Evolutionary conservation across 1,140 invertebrate genomes (phyloP), one percentile per base, ranked within the genome.

Genomic region (Pachyrhynchus sulphureomaculatus): DNA sequence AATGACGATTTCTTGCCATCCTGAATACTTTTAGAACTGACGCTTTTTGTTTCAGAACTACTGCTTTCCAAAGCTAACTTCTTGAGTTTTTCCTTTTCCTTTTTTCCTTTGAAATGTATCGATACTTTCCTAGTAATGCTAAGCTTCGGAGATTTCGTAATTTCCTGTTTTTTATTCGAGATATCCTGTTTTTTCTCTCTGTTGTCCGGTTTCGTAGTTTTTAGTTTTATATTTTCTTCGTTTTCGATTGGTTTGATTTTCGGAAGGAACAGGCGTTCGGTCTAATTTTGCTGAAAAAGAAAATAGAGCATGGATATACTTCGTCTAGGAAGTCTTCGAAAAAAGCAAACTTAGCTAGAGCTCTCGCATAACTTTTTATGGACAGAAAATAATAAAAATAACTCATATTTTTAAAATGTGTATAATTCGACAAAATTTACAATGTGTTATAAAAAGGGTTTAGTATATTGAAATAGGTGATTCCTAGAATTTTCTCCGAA

Each of bases 181-280:
- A 12, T 51, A 55, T 62, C 55, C 13, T 53, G 66, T 56, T 65
- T 59, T 18, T 75, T 75, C 23, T 76, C 77, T 53, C 20, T 17
- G 75, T 76, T 51, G 73, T 79, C 62, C 72, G 76, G 8, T 74
- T 69, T 67, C 2, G 44, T 79, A 47, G 78, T 78, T 64, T 67
- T 70, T 1, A 68, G 64, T 53, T 78, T 65, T 4, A 68, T 32
- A 33, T 78, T 68, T 77, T 80, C 67, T 76, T 79, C 67, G 78
- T 82, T 72, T 77, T 82, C 34, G 71, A 45, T 32, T 10, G 44
- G 18, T 15, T 21, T 33, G 24, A 36, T 36, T n/a, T 4, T 26
- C 12, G 37, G 15, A 29, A 29, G 26, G 26, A 1, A 29, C 1
- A 6, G 26, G 26, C 1, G 26, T 29, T 29, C 26, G 8, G 2